Evolutionary conservation across 2,888 invertebrate genomes (phyloP), one percentile per base, ranked within the genome.

Genomic region (Tillus elongatus): DNA sequence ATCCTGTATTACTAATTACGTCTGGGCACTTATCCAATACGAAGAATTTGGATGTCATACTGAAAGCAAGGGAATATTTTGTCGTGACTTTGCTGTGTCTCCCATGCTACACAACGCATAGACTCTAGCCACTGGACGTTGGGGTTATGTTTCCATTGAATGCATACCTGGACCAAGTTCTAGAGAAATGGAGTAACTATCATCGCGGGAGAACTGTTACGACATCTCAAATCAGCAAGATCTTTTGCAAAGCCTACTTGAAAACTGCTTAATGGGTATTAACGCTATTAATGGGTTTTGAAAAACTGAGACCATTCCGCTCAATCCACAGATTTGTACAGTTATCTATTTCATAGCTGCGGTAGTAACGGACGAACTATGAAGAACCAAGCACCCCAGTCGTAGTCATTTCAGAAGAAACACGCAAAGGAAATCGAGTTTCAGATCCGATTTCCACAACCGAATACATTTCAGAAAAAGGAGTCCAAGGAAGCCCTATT

Each of bases 151-250:
- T 10, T 30, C 30, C 30, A 10, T 12, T 30, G 3, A 12, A 14
- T 30, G 3, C 3, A 4, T 30, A 30, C 12, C 13, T 12, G 6
- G 30, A 13, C 4, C 12, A 30, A 4, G 12, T 14, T 10, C n/a
- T 30, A 13, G 30, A 30, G 12, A 30, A 30, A 11, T 30, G 30
- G 30, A 9, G 12, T 4, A 30, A 30, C 13, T 3, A 30, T 12
- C 4, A 30, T 12, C 8, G 3, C 9, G 30, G 30, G 3, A 3
- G 30, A 3, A 13, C 13, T 11, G n/a, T 30, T 8, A 11, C 30
- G 4, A 14, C 13, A 13, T 30, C 13, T 11, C 30, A 30, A 30
- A 12, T 30, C 9, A 30, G 30, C 11, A 19, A 19, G 6, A 9
- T 11, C 3, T 4, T 30, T 4, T 30, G 30, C 13, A 3, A 11